Conservation (phyloP, 1,140 invertebrate species). For the Drosophila hydei region DNA sequence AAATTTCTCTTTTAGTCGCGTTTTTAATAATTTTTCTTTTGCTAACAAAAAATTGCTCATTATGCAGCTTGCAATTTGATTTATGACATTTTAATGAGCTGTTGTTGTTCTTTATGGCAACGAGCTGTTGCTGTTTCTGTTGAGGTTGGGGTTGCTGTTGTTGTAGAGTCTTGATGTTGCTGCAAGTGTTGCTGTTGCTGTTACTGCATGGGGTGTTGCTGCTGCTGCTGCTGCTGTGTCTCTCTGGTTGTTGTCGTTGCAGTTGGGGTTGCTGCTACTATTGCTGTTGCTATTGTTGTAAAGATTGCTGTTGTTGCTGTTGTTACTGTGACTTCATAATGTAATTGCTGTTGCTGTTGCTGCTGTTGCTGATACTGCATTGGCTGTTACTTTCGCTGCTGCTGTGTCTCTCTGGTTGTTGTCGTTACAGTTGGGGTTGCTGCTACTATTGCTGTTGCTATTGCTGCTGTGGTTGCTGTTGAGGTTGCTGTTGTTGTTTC, state of each 20-base stretch:
- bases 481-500: background rate
- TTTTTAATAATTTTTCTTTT: conserved; percentile 22
- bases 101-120: background rate
- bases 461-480: background rate
- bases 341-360: background rate
- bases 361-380: too few species aligned
- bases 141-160: background rate
- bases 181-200: background rate
- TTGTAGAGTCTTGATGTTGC: background rate
- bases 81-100: conserved; percentile 79
- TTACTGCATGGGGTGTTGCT: too few species aligned
- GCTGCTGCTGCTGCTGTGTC: background rate
- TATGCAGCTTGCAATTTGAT: conserved; percentile 63
- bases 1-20: conserved; percentile 36
- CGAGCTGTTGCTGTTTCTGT: background rate
- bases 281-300: background rate
- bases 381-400: background rate
- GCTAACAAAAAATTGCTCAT: conserved; percentile 35
- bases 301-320: background rate
- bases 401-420: too few species aligned
- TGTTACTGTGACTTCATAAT: background rate
- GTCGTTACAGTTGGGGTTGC: background rate
- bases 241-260: background rate
- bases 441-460: background rate
- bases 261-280: background rate